Percentiles rank a stretch among this genome's conserved stretches.
These are phyloP conservation scores for Drosophila sordidula DNA, from an alignment of 2,888 invertebrate species.

Conservation along the genomic window DNA sequence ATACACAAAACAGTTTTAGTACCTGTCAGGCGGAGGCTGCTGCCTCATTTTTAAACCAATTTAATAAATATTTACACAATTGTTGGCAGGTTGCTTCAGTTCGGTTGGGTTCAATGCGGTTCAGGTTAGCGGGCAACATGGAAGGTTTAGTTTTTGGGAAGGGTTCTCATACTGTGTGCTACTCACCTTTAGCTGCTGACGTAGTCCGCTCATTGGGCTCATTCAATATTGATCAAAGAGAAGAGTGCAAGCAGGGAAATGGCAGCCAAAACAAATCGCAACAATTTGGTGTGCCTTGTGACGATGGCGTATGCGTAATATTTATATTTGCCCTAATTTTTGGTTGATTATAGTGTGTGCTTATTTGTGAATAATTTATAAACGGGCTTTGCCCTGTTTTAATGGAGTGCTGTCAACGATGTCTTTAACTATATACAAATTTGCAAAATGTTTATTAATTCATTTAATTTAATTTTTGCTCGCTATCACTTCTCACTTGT, in stretches of 20 bases:
- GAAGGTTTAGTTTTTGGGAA: slow-evolving; percentile 11
- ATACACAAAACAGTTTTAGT: slow-evolving; percentile 48
- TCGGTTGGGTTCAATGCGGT: slow-evolving; percentile 26
- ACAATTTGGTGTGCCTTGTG: slow-evolving; percentile 18
- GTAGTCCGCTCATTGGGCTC: slow-evolving; percentile 85
- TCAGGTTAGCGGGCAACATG: slow-evolving; percentile 2
- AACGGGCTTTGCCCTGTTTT: slow-evolving; percentile 6
- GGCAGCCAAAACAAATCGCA: slow-evolving; percentile 13
- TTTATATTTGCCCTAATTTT: slow-evolving; percentile 50
- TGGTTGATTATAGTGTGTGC: slow-evolving; percentile 1
- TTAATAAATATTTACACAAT: slow-evolving; percentile 68
- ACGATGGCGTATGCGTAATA: slow-evolving; percentile 70
- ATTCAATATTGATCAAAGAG: slow-evolving; percentile 71
- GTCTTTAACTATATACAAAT: slow-evolving; percentile 14
- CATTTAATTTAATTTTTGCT: slow-evolving; percentile 1
- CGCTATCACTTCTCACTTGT: slow-evolving; percentile 27
- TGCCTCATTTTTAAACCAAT: slow-evolving; percentile 45
- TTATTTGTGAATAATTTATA: slow-evolving; percentile 13
- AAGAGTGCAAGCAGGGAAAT: slow-evolving; percentile 24
- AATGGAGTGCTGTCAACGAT: background rate
- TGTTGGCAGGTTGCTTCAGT: slow-evolving; percentile 40
- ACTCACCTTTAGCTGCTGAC: slow-evolving; percentile 84
- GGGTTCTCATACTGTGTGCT: slow-evolving; percentile 7
- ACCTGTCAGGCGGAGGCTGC: slow-evolving; percentile 40
- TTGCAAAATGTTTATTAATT: slow-evolving; percentile 14